Percentiles rank a stretch among this genome's conserved stretches.
Evolutionary conservation across 2,113 vertebrate genomes (phyloP).

Genomic region (Erythrocebus patas): DNA sequence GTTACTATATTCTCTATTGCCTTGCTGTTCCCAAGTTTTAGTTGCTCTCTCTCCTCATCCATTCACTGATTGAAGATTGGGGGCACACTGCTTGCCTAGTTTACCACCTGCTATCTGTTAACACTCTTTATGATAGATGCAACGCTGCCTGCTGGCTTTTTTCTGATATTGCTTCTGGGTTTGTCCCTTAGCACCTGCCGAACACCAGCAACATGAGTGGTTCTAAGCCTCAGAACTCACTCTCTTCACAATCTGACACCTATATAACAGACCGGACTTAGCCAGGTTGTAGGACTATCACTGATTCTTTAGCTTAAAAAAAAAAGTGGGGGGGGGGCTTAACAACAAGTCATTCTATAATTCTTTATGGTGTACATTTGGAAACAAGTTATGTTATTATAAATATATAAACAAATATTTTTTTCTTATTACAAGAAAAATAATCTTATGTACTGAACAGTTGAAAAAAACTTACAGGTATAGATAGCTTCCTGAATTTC

Average conservation of each 20-base stretch:
- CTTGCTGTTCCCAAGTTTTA: neutral
- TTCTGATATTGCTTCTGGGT: neutral
- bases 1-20: neutral
- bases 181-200: neutral
- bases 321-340: neutral
- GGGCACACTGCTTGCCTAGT: neutral
- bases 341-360: neutral
- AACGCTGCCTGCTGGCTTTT: neutral
- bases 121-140: neutral
- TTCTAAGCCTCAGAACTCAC: neutral
- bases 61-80: neutral
- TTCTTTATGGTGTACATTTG: neutral
- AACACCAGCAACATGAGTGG: neutral
- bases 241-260: neutral
- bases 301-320: neutral
- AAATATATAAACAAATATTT: too few relatives aligned
- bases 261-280: neutral
- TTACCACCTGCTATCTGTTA: neutral
- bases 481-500: slow-evolving; percentile 16
- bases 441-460: neutral
- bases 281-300: neutral
- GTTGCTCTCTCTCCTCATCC: neutral
- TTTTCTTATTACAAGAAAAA: neutral
- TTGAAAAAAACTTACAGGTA: neutral
- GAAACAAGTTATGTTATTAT: neutral